A percentile compares a stretch with the other conserved stretches of the same genome.
These are phyloP conservation scores for Noctilio leporinus DNA, from an alignment of 2,113 vertebrate genomes.

Conservation along the genomic window DNA sequence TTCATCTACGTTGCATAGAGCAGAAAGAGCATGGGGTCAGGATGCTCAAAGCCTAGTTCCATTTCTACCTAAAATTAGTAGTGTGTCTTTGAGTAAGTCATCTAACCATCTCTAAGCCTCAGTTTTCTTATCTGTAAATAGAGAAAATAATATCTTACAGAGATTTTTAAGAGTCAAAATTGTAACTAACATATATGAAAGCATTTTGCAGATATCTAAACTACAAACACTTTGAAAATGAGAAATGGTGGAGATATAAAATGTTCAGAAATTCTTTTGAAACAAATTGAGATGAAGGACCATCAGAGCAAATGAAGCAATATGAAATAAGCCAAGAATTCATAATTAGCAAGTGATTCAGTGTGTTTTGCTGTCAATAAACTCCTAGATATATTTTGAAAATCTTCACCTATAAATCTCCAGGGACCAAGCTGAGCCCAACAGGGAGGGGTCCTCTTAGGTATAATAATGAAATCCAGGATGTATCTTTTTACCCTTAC, in stretches of 20 bases:
- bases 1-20: neutral
- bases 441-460: neutral
- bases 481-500: slow-evolving; percentile 29
- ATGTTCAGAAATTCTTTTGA: slow-evolving; percentile 19
- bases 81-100: neutral
- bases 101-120: neutral
- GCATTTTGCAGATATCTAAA: neutral
- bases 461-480: slow-evolving; percentile 53
- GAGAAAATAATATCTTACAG: neutral
- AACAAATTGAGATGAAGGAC: slow-evolving; percentile 18
- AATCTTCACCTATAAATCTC: slow-evolving; percentile 40
- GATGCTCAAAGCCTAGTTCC: neutral
- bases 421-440: slow-evolving; percentile 5
- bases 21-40: neutral
- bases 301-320: slow-evolving; percentile 15
- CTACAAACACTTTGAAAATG: neutral
- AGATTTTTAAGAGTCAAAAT: neutral
- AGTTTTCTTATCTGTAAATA: slow-evolving; percentile 11
- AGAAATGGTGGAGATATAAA: slow-evolving; percentile 34
- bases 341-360: slow-evolving; percentile 43
- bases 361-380: slow-evolving; percentile 29
- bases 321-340: slow-evolving; percentile 19
- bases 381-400: slow-evolving; percentile 34
- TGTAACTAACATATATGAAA: neutral
- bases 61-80: neutral